phyloP scores from a whole-genome alignment of 2,113 vertebrate species.

The Brienomyrus brachyistius region DNA sequence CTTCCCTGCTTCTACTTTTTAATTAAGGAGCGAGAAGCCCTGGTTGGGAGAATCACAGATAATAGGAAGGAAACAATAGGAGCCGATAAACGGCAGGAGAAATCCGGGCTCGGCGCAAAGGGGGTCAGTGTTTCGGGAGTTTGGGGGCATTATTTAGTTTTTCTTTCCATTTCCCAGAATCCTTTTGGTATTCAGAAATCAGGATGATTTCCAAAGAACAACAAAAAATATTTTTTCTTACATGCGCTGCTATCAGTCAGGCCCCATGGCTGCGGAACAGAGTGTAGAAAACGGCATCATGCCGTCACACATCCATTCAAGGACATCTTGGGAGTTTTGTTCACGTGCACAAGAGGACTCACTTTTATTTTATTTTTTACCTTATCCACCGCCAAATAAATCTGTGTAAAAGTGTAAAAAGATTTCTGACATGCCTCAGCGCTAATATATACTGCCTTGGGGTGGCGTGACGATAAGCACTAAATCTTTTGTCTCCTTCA shows the following conservation, averaged over 20 bases:
- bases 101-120: neutral
- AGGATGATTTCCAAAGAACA: neutral
- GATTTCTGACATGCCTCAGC: conserved; percentile 14
- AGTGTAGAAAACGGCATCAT: neutral
- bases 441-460: conserved; percentile 8
- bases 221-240: neutral
- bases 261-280: neutral
- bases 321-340: neutral
- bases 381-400: conserved; percentile 45
- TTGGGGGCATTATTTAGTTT: neutral
- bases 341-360: neutral
- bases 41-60: neutral
- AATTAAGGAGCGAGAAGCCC: neutral
- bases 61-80: neutral
- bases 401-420: conserved; percentile 21
- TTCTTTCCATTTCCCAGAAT: neutral
- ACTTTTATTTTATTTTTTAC: neutral
- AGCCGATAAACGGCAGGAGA: neutral
- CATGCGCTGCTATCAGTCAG: neutral
- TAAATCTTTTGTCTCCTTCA: conserved; percentile 26
- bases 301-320: neutral
- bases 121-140: neutral
- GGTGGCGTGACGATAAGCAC: conserved; percentile 26
- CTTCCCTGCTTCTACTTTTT: neutral
- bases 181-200: neutral